Percentiles rank a stretch among this genome's conserved stretches.
Evolutionary conservation across 2,888 invertebrate genomes (phyloP).

Genomic region (Theretra japonica): DNA sequence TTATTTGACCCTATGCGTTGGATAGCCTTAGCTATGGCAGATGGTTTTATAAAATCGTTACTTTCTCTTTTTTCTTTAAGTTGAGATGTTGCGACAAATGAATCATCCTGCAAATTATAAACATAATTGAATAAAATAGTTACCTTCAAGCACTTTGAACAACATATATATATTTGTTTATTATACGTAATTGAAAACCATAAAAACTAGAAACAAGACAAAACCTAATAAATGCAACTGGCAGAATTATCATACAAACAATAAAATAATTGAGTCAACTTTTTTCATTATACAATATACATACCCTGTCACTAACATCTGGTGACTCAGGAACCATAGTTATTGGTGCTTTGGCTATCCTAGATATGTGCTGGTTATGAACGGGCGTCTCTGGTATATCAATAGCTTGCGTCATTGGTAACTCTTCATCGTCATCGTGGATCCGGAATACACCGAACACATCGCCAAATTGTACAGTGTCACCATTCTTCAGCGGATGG

Average conservation of each 20-base stretch:
- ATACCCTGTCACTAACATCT: constrained; percentile 74
- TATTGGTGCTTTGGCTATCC: constrained; percentile 50
- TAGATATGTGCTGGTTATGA: constrained; percentile 50
- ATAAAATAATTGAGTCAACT: neutral
- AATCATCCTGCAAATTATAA: constrained; percentile 71
- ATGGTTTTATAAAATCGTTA: constrained; percentile 62
- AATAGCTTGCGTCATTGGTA: constrained; percentile 75
- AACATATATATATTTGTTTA: too few species aligned
- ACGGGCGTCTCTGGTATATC: constrained; percentile 72
- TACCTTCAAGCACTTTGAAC: neutral
- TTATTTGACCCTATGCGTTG: constrained; percentile 62
- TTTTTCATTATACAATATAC: constrained; percentile 34
- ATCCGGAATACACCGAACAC: constrained; percentile 73
- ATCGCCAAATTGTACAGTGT: constrained; percentile 75
- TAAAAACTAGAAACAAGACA: too few species aligned
- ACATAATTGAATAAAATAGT: neutral
- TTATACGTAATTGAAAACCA: too few species aligned
- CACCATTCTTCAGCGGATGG: constrained; percentile 66
- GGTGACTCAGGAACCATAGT: constrained; percentile 75
- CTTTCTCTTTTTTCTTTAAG: constrained; percentile 57
- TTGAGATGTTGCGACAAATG: constrained; percentile 66
- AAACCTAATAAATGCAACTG: too few species aligned
- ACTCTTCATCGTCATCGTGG: constrained; percentile 63
- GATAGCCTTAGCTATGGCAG: constrained; percentile 59
- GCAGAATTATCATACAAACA: too few species aligned